These are phyloP conservation scores for Caranx ignobilis DNA, from an alignment of 2,113 vertebrate species.

Conservation along the genomic window DNA sequence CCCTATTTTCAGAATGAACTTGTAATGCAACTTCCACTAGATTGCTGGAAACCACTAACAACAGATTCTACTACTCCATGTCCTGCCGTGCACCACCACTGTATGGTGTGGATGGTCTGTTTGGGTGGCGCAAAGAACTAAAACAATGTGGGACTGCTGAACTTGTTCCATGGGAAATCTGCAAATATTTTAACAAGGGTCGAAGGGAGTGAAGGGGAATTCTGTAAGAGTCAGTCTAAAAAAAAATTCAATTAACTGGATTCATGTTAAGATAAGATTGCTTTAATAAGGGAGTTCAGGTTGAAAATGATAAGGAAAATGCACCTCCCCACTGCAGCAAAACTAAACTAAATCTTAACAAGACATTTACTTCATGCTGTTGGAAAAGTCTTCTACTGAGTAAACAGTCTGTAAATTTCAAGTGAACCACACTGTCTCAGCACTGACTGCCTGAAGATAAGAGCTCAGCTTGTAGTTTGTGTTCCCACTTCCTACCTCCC, in stretches of 20 bases:
- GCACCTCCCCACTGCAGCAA: constrained; percentile 51
- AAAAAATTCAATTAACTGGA: constrained; percentile 79
- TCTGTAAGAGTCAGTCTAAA: constrained; percentile 67
- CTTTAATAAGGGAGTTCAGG: constrained; percentile 63
- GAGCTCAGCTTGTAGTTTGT: constrained; percentile 6
- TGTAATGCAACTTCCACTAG: constrained; percentile 6
- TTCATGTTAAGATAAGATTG: constrained; percentile 80
- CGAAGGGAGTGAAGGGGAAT: constrained; percentile 57
- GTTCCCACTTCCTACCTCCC: not conserved
- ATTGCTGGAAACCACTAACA: constrained; percentile 53
- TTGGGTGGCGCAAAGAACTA: constrained; percentile 45
- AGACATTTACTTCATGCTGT: constrained; percentile 38
- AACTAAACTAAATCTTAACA: constrained; percentile 23
- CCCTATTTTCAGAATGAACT: constrained; percentile 31
- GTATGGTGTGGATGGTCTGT: constrained; percentile 34
- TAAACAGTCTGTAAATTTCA: constrained; percentile 37
- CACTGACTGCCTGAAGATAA: not conserved
- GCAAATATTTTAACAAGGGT: constrained; percentile 69
- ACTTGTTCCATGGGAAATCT: constrained; percentile 78
- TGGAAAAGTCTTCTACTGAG: constrained; percentile 41
- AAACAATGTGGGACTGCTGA: constrained; percentile 57
- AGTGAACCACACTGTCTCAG: constrained; percentile 18
- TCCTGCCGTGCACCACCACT: constrained; percentile 30
- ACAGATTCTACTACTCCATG: constrained; percentile 27
- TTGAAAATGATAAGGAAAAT: constrained; percentile 60